A percentile compares a stretch with the other conserved stretches of the same genome.
These are phyloP conservation scores for Orchesella cincta DNA, from an alignment of 1,140 invertebrate genomes.

Conservation along the genomic window DNA sequence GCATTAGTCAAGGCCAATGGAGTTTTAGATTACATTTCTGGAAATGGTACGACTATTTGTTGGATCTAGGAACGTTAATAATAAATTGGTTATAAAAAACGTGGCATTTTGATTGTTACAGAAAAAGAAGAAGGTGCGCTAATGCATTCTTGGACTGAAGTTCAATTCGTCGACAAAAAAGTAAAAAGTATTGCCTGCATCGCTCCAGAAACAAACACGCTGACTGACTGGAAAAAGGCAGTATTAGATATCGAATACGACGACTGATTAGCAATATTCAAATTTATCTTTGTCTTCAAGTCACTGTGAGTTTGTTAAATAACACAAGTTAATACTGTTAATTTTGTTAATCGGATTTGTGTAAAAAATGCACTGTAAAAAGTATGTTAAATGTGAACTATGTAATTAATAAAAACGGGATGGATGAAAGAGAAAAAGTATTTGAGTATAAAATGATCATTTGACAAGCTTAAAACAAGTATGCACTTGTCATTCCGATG, in stretches of 20 bases:
- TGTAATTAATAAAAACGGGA: too few species aligned
- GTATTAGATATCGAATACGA: conserved; percentile 1
- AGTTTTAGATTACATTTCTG: conserved; percentile 27
- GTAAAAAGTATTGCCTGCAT: conserved; percentile 25
- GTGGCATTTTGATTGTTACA: not conserved
- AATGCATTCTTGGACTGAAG: conserved; percentile 32
- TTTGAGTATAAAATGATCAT: too few species aligned
- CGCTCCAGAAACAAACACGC: conserved; percentile 36
- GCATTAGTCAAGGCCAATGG: conserved; percentile 29
- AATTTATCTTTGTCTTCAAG: too few species aligned
- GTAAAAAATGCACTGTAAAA: too few species aligned
- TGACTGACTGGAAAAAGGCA: conserved; percentile 34
- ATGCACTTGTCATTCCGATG: too few species aligned
- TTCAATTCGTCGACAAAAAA: conserved; percentile 32
- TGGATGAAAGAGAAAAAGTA: too few species aligned
- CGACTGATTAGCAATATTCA: not conserved
- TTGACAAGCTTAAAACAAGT: too few species aligned
- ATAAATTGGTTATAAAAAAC: not conserved
- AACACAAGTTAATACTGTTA: too few species aligned
- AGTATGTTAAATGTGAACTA: too few species aligned
- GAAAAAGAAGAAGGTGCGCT: conserved; percentile 36
- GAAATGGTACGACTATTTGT: conserved; percentile 17
- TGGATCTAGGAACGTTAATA: too few species aligned
- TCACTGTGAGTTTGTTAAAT: too few species aligned
- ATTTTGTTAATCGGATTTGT: too few species aligned